Conservation (phyloP, 2,797 vertebrate genomes). For the Falco cherrug region DNA sequence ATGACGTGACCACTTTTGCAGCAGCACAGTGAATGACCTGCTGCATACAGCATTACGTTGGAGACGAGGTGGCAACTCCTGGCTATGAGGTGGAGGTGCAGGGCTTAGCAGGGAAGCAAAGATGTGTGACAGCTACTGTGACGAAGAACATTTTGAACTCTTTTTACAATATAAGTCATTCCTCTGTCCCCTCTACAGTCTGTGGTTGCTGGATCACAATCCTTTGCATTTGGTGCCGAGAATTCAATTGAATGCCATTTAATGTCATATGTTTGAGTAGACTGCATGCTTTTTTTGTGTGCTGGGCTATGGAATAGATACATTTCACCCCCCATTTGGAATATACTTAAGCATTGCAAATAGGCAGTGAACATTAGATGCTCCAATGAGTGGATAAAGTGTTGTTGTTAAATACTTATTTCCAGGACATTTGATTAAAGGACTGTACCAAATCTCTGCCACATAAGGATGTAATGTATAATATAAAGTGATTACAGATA, state of each 20-base stretch:
- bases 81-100: background rate
- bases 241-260: constrained; percentile 42
- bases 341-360: constrained; percentile 37
- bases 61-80: background rate
- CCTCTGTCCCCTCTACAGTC: background rate
- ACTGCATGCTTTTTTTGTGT: constrained; percentile 61
- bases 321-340: constrained; percentile 29
- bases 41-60: background rate
- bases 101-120: constrained; percentile 5
- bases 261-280: constrained; percentile 42
- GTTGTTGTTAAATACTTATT: constrained; percentile 40
- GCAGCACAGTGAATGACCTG: background rate
- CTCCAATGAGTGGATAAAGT: constrained; percentile 44
- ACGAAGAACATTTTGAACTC: constrained; percentile 16
- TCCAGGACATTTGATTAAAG: constrained; percentile 19
- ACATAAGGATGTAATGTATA: background rate
- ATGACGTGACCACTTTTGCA: fast-evolving
- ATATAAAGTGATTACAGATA: background rate
- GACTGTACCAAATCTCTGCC: constrained; percentile 62
- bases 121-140: background rate
- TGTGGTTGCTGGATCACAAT: constrained; percentile 32
- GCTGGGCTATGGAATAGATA: constrained; percentile 44
- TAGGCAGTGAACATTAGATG: constrained; percentile 47
- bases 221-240: constrained; percentile 35
- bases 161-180: constrained; percentile 6